phyloP scores from a whole-genome alignment of 2,888 invertebrate genomes.

The Sesia bembeciformis region DNA sequence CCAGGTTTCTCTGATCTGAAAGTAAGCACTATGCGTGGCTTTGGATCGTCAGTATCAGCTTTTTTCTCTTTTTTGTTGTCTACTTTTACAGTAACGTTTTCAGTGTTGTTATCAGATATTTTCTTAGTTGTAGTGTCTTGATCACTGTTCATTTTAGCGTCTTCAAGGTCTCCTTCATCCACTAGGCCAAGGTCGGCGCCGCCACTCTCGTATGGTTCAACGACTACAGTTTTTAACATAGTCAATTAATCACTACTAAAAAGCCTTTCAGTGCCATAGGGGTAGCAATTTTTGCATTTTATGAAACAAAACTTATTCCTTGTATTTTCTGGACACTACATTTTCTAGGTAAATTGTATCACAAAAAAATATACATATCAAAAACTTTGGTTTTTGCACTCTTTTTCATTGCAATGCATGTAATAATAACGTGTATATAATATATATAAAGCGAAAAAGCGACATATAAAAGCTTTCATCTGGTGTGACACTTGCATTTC shows the following conservation, averaged over 20 bases:
- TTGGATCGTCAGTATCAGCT: conserved; percentile 47
- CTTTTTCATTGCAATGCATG: too few species aligned
- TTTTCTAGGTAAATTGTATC: too few species aligned
- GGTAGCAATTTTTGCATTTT: too few species aligned
- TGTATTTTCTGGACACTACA: too few species aligned
- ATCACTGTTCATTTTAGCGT: neutral
- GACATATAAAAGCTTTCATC: too few species aligned
- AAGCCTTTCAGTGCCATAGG: too few species aligned
- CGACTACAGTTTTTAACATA: neutral
- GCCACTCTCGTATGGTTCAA: neutral
- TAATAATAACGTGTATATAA: too few species aligned
- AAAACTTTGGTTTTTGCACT: too few species aligned
- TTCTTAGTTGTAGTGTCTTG: neutral
- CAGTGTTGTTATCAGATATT: neutral
- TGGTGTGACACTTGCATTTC: too few species aligned
- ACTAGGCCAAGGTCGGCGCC: neutral
- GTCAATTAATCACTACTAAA: neutral
- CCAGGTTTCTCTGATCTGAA: conserved; percentile 77
- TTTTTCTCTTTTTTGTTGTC: conserved; percentile 42
- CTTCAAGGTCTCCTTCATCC: neutral
- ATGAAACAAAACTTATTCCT: too few species aligned
- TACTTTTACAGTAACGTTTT: conserved; percentile 25
- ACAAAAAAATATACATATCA: too few species aligned
- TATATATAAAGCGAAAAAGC: too few species aligned
- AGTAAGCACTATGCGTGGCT: conserved; percentile 76